Conservation (phyloP, 1,140 invertebrate genomes). For the Bombus impatiens region DNA sequence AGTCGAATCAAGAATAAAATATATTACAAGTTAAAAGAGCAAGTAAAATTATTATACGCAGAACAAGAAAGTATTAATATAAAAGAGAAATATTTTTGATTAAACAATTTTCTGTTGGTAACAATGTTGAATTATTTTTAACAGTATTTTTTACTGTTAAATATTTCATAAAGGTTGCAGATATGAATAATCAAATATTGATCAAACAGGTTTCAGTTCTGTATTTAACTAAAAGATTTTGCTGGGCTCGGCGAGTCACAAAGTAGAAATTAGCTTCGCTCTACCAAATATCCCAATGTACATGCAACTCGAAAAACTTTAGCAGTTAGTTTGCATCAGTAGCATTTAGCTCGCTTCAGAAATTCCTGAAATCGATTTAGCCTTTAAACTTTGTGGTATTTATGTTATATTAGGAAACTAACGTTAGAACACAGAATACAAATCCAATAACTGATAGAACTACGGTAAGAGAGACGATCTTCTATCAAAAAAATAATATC, state of each 20-base stretch:
- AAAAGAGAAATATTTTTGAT: background rate
- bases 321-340: background rate
- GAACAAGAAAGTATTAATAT: background rate
- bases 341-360: slow-evolving; percentile 1
- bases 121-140: too few relatives aligned
- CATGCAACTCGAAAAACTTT: background rate
- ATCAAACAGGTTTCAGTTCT: background rate
- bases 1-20: background rate
- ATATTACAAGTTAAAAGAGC: background rate
- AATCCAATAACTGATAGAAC: background rate
- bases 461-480: background rate
- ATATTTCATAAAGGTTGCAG: background rate
- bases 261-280: slow-evolving; percentile 1
- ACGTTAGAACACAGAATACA: background rate
- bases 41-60: background rate
- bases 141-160: too few relatives aligned
- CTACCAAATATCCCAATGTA: background rate
- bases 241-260: background rate
- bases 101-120: too few relatives aligned
- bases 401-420: background rate
- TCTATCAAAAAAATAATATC: background rate
- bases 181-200: background rate
- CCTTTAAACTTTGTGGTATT: background rate
- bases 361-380: background rate
- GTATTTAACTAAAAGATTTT: background rate